Evolutionary conservation across 30 jellyfish, hydroid and myxozoan species (phyloP).

Genomic region (Pelagia noctiluca): DNA sequence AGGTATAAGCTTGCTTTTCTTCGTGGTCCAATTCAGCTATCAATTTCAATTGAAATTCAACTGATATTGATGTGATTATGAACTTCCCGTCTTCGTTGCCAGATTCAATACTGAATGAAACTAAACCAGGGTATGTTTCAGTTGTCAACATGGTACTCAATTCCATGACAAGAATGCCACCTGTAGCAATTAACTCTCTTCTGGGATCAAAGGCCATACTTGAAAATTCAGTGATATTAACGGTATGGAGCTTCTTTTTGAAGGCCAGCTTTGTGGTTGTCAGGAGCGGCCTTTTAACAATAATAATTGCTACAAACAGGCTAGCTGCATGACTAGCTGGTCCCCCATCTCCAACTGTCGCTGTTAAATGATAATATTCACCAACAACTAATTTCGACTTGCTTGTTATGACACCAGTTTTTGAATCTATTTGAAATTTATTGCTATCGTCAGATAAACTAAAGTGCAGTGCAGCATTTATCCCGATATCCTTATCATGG

Average conservation of each 20-base stretch:
- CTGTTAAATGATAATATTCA: slow-evolving; percentile 1
- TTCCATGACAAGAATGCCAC: neutral
- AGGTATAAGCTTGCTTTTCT: slow-evolving; percentile 33
- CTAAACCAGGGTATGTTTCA: neutral
- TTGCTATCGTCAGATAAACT: neutral
- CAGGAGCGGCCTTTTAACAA: slow-evolving; percentile 19
- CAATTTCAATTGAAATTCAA: neutral
- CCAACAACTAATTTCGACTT: slow-evolving; percentile 42
- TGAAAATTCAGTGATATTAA: slow-evolving; percentile 32
- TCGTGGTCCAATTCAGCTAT: slow-evolving; percentile 82
- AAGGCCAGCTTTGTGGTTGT: slow-evolving; percentile 12
- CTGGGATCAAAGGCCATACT: neutral
- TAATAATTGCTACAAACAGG: neutral
- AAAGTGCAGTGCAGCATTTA: slow-evolving; percentile 48
- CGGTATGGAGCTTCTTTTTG: slow-evolving; percentile 28
- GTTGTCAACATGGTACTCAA: slow-evolving; percentile 9
- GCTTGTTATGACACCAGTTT: slow-evolving; percentile 64
- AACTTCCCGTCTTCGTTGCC: slow-evolving; percentile 82
- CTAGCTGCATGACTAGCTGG: neutral
- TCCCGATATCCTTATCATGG: slow-evolving; percentile 64
- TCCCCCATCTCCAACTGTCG: slow-evolving; percentile 53
- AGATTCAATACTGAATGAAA: slow-evolving; percentile 65
- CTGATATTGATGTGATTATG: slow-evolving; percentile 17
- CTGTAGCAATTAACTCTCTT: neutral
- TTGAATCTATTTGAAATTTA: slow-evolving; percentile 38